Base-by-base conservation (phyloP, 2,888 invertebrate genomes). In the Nyleta sp. region DNA sequence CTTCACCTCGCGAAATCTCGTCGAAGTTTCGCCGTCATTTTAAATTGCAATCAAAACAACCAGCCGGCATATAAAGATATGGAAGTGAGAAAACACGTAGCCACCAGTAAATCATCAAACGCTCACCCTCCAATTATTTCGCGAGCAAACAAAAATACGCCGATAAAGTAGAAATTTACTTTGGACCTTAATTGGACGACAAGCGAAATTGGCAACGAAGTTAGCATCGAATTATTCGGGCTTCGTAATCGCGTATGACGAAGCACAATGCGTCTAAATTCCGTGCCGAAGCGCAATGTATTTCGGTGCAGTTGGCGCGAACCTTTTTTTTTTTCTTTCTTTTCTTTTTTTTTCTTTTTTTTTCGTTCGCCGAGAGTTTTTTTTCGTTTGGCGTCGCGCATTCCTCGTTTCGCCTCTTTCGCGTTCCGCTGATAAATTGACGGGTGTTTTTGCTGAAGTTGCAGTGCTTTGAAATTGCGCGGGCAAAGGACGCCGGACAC, bases 341-440 rank as follows among this genome's bases (percentile, higher is more conserved):
- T 8, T 28, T 28, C 10, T 28, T 28, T 28, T 8, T 28, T 28
- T 28, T 28, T 28, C 13, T 28, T 4, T 22, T 53, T 74, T 75
- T 77, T 77, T 67, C 59, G 24, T 22, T 71, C 52, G 44, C 15
- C 40, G 33, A 42, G 17, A 46, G 33, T 48, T 64, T 65, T 65
- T 73, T 75, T 65, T 70, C 13, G 52, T 71, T 76, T 71, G 76
- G 65, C 71, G 65, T 67, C 60, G 71, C 59, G 44, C 76, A 33
- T 53, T 60, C 17, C 46, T 55, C 71, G 77, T 73, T 77, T 73
- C 70, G 64, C 74, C 77, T 65, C 59, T 78, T 77, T 67, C 75
- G 71, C 71, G 68, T 78, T 67, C 52, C 62, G 53, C 46, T 80
- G 80, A 78, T 80, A 78, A 80, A 80, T 80, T 80, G 80, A 75